Evolutionary conservation across 2,888 invertebrate genomes (phyloP), one percentile per base, ranked within the genome.

Genomic region (Nudaria mundana): DNA sequence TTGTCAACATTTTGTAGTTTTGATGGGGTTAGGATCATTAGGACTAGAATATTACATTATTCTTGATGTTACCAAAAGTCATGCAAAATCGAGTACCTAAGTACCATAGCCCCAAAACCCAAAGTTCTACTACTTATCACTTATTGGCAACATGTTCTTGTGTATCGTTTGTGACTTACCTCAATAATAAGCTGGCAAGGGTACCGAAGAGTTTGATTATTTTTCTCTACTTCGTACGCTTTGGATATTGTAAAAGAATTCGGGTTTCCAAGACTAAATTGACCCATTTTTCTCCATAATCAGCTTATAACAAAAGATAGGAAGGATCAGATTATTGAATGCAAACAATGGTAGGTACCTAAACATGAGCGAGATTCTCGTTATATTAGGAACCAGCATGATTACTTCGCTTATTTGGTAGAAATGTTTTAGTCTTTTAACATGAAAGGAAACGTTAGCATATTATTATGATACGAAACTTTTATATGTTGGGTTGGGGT

Each of bases 301-400:
- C 26, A 13, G 15, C 18, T 13, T 14, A 35, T 14, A 3, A 24
- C 30, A 43, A 37, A 37, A 34, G 34, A 34, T 15, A 24, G 30
- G 23, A 14, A n/a, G 33, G 30, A 35, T 43, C 25, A 35, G 26
- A 23, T 25, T 30, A 39, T 43, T 38, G 38, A 31, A 39, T 16
- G 22, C 43, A 31, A 43, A 43, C 38, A 43, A 39, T 39, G 26
- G 31, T 3, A n/a, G n/a, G n/a, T n/a, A n/a, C n/a, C n/a, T n/a
- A 5, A 7, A 16, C 16, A 23, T 26, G 16, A 35, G 7, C 15
- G 11, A 30, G 24, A 10, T 28, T 14, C 16, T 16, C 30, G 3
- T 30, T 7, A 25, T 22, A 26, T 26, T 31, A 31, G 31, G 25
- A 37, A 11, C n/a, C 13, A 28, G 20, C 31, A 25, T 11, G 22